Evolutionary conservation across 2,888 invertebrate genomes (phyloP), one percentile per base, ranked within the genome.

Genomic region (Macaria liturata): DNA sequence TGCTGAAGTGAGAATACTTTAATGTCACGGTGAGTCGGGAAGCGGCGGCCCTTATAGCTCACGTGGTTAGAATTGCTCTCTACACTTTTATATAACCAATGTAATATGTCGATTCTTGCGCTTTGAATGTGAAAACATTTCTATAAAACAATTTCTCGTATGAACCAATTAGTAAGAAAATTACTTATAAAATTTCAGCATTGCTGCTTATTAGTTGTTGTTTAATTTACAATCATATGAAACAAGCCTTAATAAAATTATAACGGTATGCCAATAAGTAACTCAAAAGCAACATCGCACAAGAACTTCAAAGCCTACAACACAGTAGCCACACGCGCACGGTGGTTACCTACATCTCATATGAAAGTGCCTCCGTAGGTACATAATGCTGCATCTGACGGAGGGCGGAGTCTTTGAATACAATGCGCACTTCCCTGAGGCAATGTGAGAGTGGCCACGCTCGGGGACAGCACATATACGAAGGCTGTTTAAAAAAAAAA

Each of bases 21-120:
- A 83, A 81, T 86, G 82, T 82, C 78, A 67, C 66, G 74, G 80
- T 83, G 81, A 85, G 83, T 80, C 78, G 68, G 71, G 79, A 80
- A 79, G 81, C 78, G 75, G 76, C 75, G 77, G 84, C 83, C 84
- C 84, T 86, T 84, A 84, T 84, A 84, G 77, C 72, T 77, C 74
- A 77, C 86, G 86, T 86, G 86, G 81, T 82, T 79, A 76, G 86
- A 85, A 85, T n/a, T 86, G 72, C 72, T 67, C 62, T 70, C 61
- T 49, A 60, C 65, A 80, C 70, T 84, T 84, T 84, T 84, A 84
- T 80, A 81, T 78, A 77, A 81, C 83, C 81, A 84, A 84, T 83
- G 83, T 83, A 81, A 83, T 80, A 79, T 83, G 85, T 85, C 84
- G 80, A 81, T 83, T 80, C 0, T 6, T 34, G 34, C 34, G 80